Evolutionary conservation across 2,888 invertebrate species (phyloP), one percentile per base, ranked within the genome.

Genomic region (Cepaea hortensis): DNA sequence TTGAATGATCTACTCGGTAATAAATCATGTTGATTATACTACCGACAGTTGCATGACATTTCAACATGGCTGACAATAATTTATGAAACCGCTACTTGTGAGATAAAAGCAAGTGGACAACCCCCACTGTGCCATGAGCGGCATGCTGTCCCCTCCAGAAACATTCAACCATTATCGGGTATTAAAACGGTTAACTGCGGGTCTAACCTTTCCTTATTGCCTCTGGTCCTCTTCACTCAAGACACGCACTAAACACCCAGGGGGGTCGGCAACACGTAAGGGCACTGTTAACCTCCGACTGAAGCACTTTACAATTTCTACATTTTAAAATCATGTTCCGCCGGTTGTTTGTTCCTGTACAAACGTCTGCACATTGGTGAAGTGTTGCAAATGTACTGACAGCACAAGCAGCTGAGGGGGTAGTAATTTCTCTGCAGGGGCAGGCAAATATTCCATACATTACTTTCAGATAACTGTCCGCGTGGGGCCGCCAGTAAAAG

Each of bases 221-320:
- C 13, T 15, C 13, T 61, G 61, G 9, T 61, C 15, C 13, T 23
- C 35, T 62, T 7, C 61, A 5, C 5, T 62, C 80, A 7, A 80
- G 80, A 80, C 62, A 62, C 62, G 23, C 62, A 80, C 80, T 61
- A 81, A 62, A 62, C 81, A 65, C 81, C 23, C 65, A 81, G 81
- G 81, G 80, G 81, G 81, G 81, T 81, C 81, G 81, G 18, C 55
- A 65, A 18, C 68, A 65, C 81, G 2, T 76, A 23, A 18, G 70
- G n/a, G 81, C 9, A 23, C 81, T 48, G 20, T 20, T 65, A 68
- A 68, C 65, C 55, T 18, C n/a, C 35, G 65, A 65, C 62, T 46
- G 23, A 15, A 18, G 20, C 70, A 81, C 81, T 81, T 81, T 50
- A 81, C 46, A 9, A 23, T 70, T 81, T 70, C 50, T 70, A 2